These are phyloP conservation scores for Pyrrhia umbra DNA, from an alignment of 2,888 invertebrate genomes.

Conservation along the genomic window DNA sequence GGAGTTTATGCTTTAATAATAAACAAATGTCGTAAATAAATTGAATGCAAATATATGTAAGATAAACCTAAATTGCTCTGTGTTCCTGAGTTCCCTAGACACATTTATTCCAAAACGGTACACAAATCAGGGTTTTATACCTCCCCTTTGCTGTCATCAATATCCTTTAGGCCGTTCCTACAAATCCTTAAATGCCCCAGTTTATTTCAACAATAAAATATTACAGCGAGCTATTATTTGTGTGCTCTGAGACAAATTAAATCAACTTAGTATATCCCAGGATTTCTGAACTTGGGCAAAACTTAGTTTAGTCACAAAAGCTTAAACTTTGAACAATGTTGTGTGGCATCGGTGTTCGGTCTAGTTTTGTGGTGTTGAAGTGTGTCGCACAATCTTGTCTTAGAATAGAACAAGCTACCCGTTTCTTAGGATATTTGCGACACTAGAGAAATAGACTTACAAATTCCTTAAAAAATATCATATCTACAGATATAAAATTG, in stretches of 20 bases:
- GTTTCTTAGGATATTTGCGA: not conserved
- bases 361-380: constrained; percentile 12
- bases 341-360: constrained; percentile 8
- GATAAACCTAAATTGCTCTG: constrained; percentile 23
- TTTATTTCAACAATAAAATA: constrained; percentile 57
- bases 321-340: constrained; percentile 21
- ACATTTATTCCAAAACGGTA: constrained; percentile 44
- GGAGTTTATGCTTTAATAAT: too few relatives aligned
- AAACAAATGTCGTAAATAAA: too few relatives aligned
- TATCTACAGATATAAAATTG: too few relatives aligned
- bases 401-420: constrained; percentile 4
- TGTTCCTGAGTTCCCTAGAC: constrained; percentile 24
- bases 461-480: too few relatives aligned
- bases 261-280: constrained; percentile 29
- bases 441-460: too few relatives aligned
- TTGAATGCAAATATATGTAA: constrained; percentile 7
- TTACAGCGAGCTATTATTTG: constrained; percentile 42
- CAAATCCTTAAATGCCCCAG: constrained; percentile 45
- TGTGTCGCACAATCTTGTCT: constrained; percentile 6
- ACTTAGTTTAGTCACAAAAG: constrained; percentile 34
- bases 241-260: constrained; percentile 42
- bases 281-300: constrained; percentile 20
- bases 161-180: constrained; percentile 46
- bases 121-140: constrained; percentile 55
- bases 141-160: constrained; percentile 59